Percentiles rank a stretch among this genome's conserved stretches.
These are phyloP conservation scores for Epirrhoe tristata DNA, from an alignment of 2,888 invertebrate species.

Conservation along the genomic window DNA sequence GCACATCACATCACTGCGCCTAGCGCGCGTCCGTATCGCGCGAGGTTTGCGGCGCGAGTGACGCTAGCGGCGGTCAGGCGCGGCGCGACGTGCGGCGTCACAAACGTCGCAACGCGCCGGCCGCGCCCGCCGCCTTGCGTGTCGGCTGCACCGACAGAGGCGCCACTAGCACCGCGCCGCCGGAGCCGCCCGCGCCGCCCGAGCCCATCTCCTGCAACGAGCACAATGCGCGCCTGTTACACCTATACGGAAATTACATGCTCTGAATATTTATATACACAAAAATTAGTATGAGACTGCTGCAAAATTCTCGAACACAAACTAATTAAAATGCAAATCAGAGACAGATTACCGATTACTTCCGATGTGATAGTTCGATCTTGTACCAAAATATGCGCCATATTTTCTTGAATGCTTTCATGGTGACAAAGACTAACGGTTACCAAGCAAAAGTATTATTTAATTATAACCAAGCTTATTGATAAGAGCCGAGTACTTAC, in stretches of 20 bases:
- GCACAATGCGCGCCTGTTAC: constrained; percentile 23
- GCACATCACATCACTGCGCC: neutral
- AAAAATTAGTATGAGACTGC: no score
- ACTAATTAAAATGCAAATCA: no score
- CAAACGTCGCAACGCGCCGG: constrained; percentile 89
- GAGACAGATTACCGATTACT: no score
- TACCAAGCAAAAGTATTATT: no score
- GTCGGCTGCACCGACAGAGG: constrained; percentile 94
- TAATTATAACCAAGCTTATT: no score
- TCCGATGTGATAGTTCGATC: no score
- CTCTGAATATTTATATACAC: no score
- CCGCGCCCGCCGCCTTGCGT: constrained; percentile 90
- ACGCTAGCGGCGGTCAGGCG: constrained; percentile 47
- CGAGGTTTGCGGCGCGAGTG: neutral
- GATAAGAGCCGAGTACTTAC: constrained; percentile 82
- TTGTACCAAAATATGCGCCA: no score
- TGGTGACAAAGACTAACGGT: no score
- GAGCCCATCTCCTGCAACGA: constrained; percentile 89
- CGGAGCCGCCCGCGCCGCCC: constrained; percentile 75
- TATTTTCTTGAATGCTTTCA: no score
- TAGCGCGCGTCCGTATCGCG: no score
- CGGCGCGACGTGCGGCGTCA: constrained; percentile 76
- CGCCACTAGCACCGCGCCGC: constrained; percentile 88
- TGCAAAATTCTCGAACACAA: no score
- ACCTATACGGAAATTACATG: constrained; percentile 24